phyloP scores from a whole-genome alignment of 2,888 invertebrate species.

The Pemphredon lugubris region DNA sequence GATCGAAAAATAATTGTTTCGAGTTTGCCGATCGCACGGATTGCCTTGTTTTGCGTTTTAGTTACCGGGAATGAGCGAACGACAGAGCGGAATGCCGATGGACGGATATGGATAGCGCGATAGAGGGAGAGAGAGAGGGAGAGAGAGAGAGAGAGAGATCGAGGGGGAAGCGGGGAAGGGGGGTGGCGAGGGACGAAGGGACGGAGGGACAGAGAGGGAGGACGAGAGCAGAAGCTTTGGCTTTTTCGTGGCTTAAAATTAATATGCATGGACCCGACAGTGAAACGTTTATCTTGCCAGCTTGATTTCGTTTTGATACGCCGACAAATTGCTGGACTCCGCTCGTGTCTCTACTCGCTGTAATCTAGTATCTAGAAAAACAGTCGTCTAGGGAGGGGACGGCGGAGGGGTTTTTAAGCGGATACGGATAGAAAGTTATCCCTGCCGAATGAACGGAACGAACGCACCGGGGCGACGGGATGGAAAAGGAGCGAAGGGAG shows the following conservation, averaged over 20 bases:
- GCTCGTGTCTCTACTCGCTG: slow-evolving; percentile 48
- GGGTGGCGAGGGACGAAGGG: slow-evolving; percentile 6
- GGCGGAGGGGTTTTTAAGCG: not conserved
- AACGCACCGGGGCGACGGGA: not conserved
- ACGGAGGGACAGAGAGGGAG: not conserved
- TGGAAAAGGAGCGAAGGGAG: slow-evolving; percentile 12
- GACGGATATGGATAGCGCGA: too few species aligned
- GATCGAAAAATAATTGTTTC: slow-evolving; percentile 79
- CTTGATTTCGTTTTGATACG: slow-evolving; percentile 80
- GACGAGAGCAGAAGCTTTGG: slow-evolving; percentile 56
- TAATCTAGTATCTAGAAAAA: slow-evolving; percentile 38
- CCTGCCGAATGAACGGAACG: not conserved
- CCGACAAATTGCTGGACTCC: slow-evolving; percentile 75
- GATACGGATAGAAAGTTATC: not conserved
- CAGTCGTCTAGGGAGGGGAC: not conserved
- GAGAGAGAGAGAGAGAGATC: slow-evolving; percentile 8
- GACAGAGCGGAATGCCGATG: not conserved
- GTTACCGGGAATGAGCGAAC: slow-evolving; percentile 8
- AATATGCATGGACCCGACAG: slow-evolving; percentile 79
- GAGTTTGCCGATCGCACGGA: slow-evolving; percentile 62
- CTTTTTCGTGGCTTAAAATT: slow-evolving; percentile 80
- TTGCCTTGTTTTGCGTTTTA: slow-evolving; percentile 67
- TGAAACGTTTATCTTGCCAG: slow-evolving; percentile 79
- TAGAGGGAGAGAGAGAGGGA: not conserved
- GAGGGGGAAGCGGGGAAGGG: not conserved